These are phyloP conservation scores for Neoascia interrupta DNA, from an alignment of 2,888 invertebrate genomes.

Conservation along the genomic window DNA sequence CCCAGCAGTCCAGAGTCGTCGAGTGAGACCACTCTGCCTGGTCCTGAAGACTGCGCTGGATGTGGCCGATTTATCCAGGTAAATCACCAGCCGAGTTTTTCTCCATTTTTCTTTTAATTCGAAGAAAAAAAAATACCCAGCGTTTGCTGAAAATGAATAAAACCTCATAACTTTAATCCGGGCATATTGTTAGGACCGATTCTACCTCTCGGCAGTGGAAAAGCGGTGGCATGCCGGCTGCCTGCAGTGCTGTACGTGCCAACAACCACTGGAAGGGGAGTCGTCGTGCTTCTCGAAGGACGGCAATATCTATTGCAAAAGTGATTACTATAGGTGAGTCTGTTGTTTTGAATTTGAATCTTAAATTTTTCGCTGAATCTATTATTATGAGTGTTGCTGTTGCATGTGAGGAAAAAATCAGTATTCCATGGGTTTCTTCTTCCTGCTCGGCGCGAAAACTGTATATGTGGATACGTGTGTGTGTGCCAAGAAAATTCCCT, in stretches of 20 bases:
- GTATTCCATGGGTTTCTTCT: conserved; percentile 19
- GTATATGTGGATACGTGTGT: too few species aligned
- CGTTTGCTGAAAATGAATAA: too few species aligned
- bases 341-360: conserved; percentile 32
- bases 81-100: too few species aligned
- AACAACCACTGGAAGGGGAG: conserved; percentile 93
- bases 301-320: conserved; percentile 97
- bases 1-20: conserved; percentile 80
- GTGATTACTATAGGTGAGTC: conserved; percentile 97
- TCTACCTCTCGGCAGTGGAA: conserved; percentile 94
- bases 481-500: conserved; percentile 66
- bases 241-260: conserved; percentile 94
- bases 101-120: too few species aligned
- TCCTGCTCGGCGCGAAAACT: conserved; percentile 29
- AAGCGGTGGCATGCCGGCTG: conserved; percentile 96
- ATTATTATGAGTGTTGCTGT: too few species aligned
- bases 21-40: conserved; percentile 76
- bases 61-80: conserved; percentile 90
- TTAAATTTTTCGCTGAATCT: too few species aligned
- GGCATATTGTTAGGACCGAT: conserved; percentile 84
- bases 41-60: conserved; percentile 86
- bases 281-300: conserved; percentile 95
- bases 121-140: conserved; percentile 48
- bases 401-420: too few species aligned
- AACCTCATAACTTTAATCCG: too few species aligned